Conservation (phyloP, 2,113 vertebrate species). For the Larimichthys polyactis region DNA sequence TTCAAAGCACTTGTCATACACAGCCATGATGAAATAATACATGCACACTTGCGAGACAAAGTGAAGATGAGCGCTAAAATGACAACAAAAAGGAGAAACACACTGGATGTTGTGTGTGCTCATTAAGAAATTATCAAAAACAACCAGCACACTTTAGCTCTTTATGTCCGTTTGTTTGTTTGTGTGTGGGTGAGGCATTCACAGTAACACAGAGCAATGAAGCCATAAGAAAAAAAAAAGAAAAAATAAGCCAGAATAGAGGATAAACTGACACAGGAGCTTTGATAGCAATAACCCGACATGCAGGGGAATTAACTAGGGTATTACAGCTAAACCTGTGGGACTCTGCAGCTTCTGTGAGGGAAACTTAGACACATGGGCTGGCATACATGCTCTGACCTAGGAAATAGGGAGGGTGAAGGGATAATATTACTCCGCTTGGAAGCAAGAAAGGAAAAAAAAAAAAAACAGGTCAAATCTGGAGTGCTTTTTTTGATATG, state of each 20-base stretch:
- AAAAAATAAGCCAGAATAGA: conserved; percentile 52
- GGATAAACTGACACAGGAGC: conserved; percentile 63
- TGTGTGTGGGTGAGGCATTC: conserved; percentile 18
- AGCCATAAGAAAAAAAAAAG: conserved; percentile 57
- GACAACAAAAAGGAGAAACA: neutral
- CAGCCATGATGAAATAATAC: neutral
- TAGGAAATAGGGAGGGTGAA: conserved; percentile 19
- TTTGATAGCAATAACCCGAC: conserved; percentile 72
- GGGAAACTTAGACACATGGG: conserved; percentile 39
- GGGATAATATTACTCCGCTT: conserved; percentile 28
- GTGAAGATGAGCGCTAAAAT: neutral
- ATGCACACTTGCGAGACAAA: neutral
- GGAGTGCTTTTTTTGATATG: neutral
- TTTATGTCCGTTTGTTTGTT: neutral
- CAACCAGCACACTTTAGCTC: neutral
- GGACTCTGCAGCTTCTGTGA: conserved; percentile 49
- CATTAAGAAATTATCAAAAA: neutral
- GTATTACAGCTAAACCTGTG: conserved; percentile 78
- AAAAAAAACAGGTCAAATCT: conserved; percentile 15
- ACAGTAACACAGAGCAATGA: conserved; percentile 51
- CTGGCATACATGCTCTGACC: conserved; percentile 48
- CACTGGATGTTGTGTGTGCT: neutral
- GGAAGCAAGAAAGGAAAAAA: neutral
- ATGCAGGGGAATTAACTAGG: conserved; percentile 66
- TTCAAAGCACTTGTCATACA: neutral